These are phyloP conservation scores for Andricus quercusramuli DNA, from an alignment of 2,888 invertebrate genomes.

Conservation along the genomic window DNA sequence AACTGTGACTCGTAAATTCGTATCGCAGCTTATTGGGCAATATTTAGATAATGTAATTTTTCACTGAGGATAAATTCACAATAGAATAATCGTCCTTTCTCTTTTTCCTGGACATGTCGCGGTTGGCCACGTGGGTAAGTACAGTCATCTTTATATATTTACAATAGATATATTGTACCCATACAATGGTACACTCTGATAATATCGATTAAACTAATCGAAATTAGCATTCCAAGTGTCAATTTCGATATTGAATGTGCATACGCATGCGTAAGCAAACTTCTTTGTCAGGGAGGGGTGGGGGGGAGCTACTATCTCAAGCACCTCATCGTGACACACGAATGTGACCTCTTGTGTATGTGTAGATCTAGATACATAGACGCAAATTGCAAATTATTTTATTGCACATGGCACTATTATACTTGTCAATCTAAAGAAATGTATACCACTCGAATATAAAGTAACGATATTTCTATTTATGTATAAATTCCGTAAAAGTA, in stretches of 20 bases:
- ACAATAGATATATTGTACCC: conserved; percentile 33
- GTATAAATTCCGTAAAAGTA: neutral
- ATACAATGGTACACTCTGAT: conserved; percentile 47
- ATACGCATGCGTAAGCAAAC: conserved; percentile 27
- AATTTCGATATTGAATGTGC: conserved; percentile 52
- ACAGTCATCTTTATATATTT: conserved; percentile 33
- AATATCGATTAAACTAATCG: conserved; percentile 63
- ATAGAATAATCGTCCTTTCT: conserved; percentile 38
- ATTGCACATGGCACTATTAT: neutral
- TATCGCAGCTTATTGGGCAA: conserved; percentile 16
- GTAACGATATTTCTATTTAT: neutral
- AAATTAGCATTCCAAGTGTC: conserved; percentile 68
- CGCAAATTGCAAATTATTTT: neutral
- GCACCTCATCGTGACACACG: conserved; percentile 8
- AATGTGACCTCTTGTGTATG: conserved; percentile 14
- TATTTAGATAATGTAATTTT: conserved; percentile 39
- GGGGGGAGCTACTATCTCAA: conserved; percentile 1
- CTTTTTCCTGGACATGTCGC: conserved; percentile 24
- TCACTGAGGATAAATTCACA: conserved; percentile 10
- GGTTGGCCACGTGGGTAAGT: conserved; percentile 18
- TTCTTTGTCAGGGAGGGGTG: neutral
- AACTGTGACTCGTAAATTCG: neutral
- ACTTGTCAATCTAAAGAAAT: neutral
- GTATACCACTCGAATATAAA: neutral
- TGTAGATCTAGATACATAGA: neutral